Conservation (phyloP, 2,888 invertebrate genomes). For the Diplolepis rosae region DNA sequence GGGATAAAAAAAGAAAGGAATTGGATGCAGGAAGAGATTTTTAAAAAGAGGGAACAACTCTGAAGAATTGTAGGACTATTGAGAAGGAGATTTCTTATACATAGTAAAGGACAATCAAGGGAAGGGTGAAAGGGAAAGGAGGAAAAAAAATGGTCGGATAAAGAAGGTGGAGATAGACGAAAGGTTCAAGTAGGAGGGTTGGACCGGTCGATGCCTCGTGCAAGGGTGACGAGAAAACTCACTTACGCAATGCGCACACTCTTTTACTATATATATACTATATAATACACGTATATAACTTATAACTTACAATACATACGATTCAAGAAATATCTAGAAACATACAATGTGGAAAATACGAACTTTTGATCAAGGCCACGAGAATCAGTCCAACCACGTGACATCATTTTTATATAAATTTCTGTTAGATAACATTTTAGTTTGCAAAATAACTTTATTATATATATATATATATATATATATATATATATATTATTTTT, state of each 20-base stretch:
- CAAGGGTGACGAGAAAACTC: slow-evolving; percentile 37
- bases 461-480: too few species aligned
- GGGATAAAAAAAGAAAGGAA: not conserved
- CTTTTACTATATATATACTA: not conserved
- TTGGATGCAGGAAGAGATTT: slow-evolving; percentile 18
- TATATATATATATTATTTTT: too few species aligned
- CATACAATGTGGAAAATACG: too few species aligned
- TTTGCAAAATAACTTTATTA: too few species aligned
- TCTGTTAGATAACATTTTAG: too few species aligned
- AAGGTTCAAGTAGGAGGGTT: slow-evolving; percentile 22
- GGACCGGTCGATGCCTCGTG: slow-evolving; percentile 42
- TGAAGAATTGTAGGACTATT: not conserved
- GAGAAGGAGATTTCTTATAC: not conserved
- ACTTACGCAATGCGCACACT: slow-evolving; percentile 36
- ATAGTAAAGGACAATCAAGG: slow-evolving; percentile 11
- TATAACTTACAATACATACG: too few species aligned
- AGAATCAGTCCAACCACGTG: too few species aligned
- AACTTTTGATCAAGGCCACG: too few species aligned
- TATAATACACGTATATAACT: not conserved
- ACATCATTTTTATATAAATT: too few species aligned
- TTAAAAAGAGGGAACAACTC: not conserved
- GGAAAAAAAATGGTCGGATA: slow-evolving; percentile 9
- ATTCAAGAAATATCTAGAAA: not conserved
- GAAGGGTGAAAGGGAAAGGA: slow-evolving; percentile 18
- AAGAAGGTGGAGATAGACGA: slow-evolving; percentile 20